Evolutionary conservation across 2,888 invertebrate genomes (phyloP).

Genomic region (Cataglyphis rosenhaueri): DNA sequence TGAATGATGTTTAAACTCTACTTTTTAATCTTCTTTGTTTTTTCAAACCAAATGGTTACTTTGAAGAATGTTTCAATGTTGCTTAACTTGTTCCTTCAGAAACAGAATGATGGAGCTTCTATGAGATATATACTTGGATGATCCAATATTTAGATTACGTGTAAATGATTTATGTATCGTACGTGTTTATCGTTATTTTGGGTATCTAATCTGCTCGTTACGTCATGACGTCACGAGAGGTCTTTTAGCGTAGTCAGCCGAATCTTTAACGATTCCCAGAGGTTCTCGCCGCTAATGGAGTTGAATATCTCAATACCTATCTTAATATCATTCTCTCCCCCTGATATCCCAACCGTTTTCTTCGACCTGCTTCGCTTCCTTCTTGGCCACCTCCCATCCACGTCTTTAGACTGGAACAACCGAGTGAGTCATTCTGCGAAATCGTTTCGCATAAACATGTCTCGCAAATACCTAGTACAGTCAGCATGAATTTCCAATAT

Average conservation of each 20-base stretch:
- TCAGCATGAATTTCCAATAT: slow-evolving; percentile 72
- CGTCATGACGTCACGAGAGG: neutral
- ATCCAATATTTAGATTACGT: neutral
- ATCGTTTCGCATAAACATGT: slow-evolving; percentile 76
- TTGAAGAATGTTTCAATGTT: neutral
- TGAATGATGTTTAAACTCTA: neutral
- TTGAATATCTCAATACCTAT: slow-evolving; percentile 72
- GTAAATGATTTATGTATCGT: neutral
- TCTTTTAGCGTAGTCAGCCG: slow-evolving; percentile 34
- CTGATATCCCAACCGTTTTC: slow-evolving; percentile 32
- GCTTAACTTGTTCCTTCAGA: neutral
- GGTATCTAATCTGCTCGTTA: slow-evolving; percentile 21
- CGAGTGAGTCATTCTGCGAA: slow-evolving; percentile 70
- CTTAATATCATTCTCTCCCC: slow-evolving; percentile 69
- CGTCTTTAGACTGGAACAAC: slow-evolving; percentile 45
- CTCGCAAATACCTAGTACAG: slow-evolving; percentile 62
- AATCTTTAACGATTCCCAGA: slow-evolving; percentile 65
- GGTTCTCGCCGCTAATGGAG: slow-evolving; percentile 69
- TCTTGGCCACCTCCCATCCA: neutral
- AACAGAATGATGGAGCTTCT: neutral
- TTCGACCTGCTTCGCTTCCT: slow-evolving; percentile 22
- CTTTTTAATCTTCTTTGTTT: slow-evolving; percentile 11
- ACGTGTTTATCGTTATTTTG: neutral
- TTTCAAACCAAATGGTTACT: neutral
- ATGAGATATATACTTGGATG: neutral